Conservation (phyloP, 2,888 invertebrate species). For the Himalopsyche kuldschensis region DNA sequence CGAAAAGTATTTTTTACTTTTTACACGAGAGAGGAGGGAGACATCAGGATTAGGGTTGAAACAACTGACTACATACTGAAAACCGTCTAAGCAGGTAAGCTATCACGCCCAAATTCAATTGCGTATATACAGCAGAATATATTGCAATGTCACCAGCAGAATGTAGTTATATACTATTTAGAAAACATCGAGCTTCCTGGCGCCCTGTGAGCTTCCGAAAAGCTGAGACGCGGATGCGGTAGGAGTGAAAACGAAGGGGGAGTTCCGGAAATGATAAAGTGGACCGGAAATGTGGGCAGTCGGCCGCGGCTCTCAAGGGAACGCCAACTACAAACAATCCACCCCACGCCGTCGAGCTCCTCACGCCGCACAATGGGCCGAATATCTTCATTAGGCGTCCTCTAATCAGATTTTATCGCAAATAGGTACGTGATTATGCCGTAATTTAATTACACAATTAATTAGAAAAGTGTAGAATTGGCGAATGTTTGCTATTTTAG, state of each 20-base stretch:
- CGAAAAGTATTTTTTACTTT: no score
- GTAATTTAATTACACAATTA: not conserved
- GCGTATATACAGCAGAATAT: not conserved
- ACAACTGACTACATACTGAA: not conserved
- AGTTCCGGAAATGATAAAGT: constrained; percentile 14
- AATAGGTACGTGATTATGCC: not conserved
- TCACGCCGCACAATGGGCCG: not conserved
- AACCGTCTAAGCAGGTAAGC: not conserved
- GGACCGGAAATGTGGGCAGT: constrained; percentile 10
- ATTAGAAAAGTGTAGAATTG: no score
- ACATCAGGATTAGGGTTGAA: not conserved
- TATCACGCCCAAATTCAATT: not conserved
- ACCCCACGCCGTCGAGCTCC: not conserved
- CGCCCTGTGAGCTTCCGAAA: not conserved
- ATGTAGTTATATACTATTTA: not conserved
- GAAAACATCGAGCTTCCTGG: not conserved
- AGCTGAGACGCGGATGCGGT: not conserved
- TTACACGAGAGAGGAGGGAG: no score
- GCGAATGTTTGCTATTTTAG: no score
- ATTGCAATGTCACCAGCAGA: not conserved
- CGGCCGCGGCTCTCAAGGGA: not conserved
- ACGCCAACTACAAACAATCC: not conserved
- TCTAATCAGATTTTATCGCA: not conserved
- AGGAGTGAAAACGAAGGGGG: not conserved
- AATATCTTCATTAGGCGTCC: not conserved